These are phyloP conservation scores for Lycodopsis pacificus DNA, from an alignment of 2,797 vertebrate genomes.

Conservation along the genomic window DNA sequence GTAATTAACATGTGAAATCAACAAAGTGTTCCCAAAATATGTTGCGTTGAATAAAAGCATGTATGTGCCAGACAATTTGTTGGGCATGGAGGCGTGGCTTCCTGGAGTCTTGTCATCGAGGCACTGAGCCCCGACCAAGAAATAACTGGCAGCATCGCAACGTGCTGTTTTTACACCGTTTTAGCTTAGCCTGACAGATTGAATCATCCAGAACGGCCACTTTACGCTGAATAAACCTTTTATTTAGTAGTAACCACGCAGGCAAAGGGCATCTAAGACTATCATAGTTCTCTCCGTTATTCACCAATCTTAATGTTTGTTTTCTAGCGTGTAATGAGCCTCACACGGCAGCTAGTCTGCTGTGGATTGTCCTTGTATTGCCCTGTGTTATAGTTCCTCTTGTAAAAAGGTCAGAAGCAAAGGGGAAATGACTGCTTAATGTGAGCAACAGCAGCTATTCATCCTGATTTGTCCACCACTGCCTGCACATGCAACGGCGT, in stretches of 20 bases:
- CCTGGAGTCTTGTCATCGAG: neutral
- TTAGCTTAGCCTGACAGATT: neutral
- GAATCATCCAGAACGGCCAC: neutral
- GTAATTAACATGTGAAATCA: neutral
- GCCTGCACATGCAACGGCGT: neutral
- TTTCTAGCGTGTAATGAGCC: conserved; percentile 5
- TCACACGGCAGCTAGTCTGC: neutral
- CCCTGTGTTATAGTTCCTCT: conserved; percentile 2
- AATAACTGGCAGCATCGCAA: neutral
- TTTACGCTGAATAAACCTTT: neutral
- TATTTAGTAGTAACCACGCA: too few relatives aligned
- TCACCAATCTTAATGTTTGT: neutral
- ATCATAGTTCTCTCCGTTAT: neutral
- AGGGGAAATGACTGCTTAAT: conserved; percentile 28
- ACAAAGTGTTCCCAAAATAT: neutral
- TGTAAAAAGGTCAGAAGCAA: conserved; percentile 31
- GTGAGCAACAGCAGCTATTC: neutral
- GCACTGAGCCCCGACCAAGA: neutral
- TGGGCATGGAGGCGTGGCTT: neutral
- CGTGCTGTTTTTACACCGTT: neutral
- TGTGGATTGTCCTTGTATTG: neutral
- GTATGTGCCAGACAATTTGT: neutral
- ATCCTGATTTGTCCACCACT: conserved; percentile 17
- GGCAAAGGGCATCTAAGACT: neutral
- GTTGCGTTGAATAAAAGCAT: neutral